phyloP scores from a whole-genome alignment of 53 echinoderm and acorn worm genomes.

The Luidia sarsii region DNA sequence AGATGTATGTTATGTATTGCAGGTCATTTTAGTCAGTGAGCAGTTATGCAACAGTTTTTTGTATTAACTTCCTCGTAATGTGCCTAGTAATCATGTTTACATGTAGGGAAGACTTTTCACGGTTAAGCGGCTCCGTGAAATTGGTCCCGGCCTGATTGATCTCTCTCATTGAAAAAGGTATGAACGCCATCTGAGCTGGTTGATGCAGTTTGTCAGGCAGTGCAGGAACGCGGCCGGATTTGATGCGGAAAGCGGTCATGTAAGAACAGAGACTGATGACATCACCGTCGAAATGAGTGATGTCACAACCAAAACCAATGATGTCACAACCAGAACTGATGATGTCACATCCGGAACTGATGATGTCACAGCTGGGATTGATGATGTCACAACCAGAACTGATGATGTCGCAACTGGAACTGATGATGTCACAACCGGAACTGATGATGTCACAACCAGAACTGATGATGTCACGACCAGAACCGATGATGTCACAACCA shows the following conservation, averaged over 20 bases:
- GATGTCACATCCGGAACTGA: neutral
- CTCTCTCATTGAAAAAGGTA: conserved; percentile 65
- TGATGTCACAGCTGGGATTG: neutral
- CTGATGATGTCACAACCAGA: neutral
- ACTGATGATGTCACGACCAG: conserved; percentile 15
- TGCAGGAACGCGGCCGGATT: neutral
- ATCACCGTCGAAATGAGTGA: neutral
- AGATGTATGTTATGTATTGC: no score
- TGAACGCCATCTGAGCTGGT: conserved; percentile 85
- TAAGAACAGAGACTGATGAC: neutral
- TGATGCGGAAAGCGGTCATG: neutral
- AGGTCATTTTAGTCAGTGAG: no score
- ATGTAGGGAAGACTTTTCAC: no score
- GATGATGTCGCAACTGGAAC: neutral
- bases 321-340: neutral
- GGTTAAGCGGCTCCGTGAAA: no score
- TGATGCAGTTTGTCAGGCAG: conserved; percentile 60
- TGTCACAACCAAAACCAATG: neutral
- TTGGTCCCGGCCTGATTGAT: neutral
- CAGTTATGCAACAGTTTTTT: no score
- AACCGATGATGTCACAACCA: neutral
- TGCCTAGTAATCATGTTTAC: no score
- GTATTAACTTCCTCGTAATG: no score
- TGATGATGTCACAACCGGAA: neutral
- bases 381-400: neutral